Evolutionary conservation across 1,140 invertebrate genomes (phyloP).

Genomic region (Apis laboriosa): DNA sequence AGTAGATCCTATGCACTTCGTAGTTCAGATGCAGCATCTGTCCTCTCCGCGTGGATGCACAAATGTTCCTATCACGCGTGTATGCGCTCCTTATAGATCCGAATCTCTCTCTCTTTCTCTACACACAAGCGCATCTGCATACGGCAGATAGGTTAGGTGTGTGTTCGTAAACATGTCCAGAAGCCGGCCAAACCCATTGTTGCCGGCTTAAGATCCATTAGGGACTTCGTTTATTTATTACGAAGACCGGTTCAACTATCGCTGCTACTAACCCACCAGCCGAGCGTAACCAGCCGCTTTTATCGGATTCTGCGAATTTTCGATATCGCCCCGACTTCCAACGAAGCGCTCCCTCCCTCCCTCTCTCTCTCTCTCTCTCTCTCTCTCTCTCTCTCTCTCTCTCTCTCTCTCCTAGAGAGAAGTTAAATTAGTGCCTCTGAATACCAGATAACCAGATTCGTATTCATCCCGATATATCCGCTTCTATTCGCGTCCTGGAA

Average conservation of each 20-base stretch:
- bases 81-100: not conserved
- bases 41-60: not conserved
- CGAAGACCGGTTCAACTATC: constrained; percentile 18
- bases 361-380: not conserved
- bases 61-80: constrained; percentile 14
- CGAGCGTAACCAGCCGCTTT: constrained; percentile 24
- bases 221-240: constrained; percentile 73
- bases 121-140: constrained; percentile 6
- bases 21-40: too few relatives aligned
- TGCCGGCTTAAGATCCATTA: constrained; percentile 74
- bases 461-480: too few relatives aligned
- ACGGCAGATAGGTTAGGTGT: not conserved
- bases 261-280: not conserved
- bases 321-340: constrained; percentile 38
- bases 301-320: constrained; percentile 62
- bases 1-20: too few relatives aligned
- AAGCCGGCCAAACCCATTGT: constrained; percentile 70
- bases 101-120: too few relatives aligned
- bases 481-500: too few relatives aligned
- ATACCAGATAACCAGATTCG: too few relatives aligned
- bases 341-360: not conserved
- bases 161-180: constrained; percentile 41
- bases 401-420: not conserved
- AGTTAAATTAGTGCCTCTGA: constrained; percentile 11
- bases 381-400: too few relatives aligned